Percentiles rank a stretch among this genome's conserved stretches.
These are phyloP conservation scores for Corbicula japonica DNA, from an alignment of 2,888 invertebrate genomes.

Conservation along the genomic window DNA sequence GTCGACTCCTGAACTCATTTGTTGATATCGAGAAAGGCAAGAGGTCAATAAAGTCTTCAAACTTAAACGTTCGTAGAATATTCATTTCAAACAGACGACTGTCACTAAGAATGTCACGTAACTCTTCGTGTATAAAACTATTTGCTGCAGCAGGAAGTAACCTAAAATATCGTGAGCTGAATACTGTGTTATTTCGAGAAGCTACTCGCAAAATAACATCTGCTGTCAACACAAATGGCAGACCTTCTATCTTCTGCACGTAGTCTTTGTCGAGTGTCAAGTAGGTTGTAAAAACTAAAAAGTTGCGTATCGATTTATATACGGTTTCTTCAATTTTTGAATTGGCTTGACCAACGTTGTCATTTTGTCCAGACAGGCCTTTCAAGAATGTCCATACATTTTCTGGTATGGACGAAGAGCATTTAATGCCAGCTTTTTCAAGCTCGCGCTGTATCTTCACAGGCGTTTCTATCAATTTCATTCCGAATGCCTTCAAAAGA, in stretches of 20 bases:
- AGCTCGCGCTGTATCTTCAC: slow-evolving; percentile 33
- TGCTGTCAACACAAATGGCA: slow-evolving; percentile 61
- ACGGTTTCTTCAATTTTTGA: slow-evolving; percentile 30
- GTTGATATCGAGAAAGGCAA: neutral
- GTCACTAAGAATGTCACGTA: slow-evolving; percentile 8
- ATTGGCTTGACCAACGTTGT: slow-evolving; percentile 1
- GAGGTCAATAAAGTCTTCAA: slow-evolving; percentile 4
- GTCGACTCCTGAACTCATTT: neutral
- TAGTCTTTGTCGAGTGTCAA: slow-evolving; percentile 36
- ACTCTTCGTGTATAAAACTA: slow-evolving; percentile 40
- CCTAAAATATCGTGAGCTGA: slow-evolving; percentile 25
- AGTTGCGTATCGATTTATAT: slow-evolving; percentile 20
- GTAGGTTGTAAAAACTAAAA: slow-evolving; percentile 30
- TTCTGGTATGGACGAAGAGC: slow-evolving; percentile 24
- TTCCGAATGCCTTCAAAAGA: slow-evolving; percentile 45
- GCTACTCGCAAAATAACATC: slow-evolving; percentile 40
- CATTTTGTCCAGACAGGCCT: slow-evolving; percentile 9
- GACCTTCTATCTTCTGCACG: slow-evolving; percentile 21
- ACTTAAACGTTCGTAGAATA: slow-evolving; percentile 1
- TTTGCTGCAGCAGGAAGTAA: slow-evolving; percentile 42
- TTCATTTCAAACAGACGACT: neutral
- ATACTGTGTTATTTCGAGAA: slow-evolving; percentile 11
- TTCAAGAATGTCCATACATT: slow-evolving; percentile 47
- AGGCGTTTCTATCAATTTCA: slow-evolving; percentile 52
- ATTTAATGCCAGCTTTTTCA: slow-evolving; percentile 10